These are phyloP conservation scores for Rhadina sibilatrix DNA, from an alignment of 2,113 vertebrate species.

Conservation along the genomic window DNA sequence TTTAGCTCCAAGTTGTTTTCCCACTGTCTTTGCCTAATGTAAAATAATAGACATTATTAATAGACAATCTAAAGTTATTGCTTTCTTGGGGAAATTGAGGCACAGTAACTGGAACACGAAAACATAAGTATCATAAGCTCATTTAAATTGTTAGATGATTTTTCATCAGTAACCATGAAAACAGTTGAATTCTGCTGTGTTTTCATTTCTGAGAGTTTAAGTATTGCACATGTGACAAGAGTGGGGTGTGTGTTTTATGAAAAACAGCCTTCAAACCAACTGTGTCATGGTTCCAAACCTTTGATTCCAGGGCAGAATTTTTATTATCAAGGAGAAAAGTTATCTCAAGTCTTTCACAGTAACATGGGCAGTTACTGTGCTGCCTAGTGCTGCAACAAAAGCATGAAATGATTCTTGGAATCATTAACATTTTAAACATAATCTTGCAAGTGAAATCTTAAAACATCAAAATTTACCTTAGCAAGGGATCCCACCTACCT, in stretches of 20 bases:
- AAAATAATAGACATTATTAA: not conserved
- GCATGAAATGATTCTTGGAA: not conserved
- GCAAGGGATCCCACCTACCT: not conserved
- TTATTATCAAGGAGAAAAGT: not conserved
- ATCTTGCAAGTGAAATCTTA: not conserved
- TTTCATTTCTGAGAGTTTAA: not conserved
- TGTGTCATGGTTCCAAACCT: not conserved
- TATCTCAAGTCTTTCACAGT: not conserved
- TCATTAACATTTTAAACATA: not conserved
- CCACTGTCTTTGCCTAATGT: not conserved
- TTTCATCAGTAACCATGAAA: not conserved
- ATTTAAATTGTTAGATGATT: not conserved
- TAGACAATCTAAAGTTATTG: not conserved
- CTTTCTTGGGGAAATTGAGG: not conserved
- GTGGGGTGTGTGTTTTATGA: not conserved
- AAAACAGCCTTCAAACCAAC: not conserved
- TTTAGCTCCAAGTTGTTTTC: not conserved
- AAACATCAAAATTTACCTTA: not conserved
- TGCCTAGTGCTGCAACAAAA: not conserved
- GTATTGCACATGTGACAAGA: not conserved
- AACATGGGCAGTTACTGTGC: not conserved
- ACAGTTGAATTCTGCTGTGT: not conserved
- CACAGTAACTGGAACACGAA: not conserved
- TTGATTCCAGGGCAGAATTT: conserved; percentile 13
- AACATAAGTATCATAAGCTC: not conserved